Conservation (phyloP, 2,888 invertebrate genomes). For the Temnothorax rugatulus region DNA sequence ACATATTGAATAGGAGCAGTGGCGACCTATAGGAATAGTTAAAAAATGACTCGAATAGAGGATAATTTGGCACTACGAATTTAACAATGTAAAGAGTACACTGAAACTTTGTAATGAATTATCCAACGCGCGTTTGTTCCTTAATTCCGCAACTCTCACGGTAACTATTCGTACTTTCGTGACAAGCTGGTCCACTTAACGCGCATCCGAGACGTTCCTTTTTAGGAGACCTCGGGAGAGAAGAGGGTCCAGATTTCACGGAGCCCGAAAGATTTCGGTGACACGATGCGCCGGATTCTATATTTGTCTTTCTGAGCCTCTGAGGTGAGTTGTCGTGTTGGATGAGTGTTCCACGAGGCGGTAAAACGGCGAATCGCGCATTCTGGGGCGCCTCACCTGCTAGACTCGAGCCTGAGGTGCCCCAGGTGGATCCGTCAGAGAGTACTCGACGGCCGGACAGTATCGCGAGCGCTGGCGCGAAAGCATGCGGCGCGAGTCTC, state of each 20-base stretch:
- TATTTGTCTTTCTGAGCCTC: slow-evolving; percentile 10
- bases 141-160: background rate
- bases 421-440: slow-evolving; percentile 72
- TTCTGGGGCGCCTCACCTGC: slow-evolving; percentile 30
- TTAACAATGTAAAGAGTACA: background rate
- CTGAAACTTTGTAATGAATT: background rate
- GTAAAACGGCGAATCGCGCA: background rate
- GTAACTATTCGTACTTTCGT: background rate
- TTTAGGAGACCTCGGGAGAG: background rate
- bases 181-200: background rate
- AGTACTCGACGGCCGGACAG: slow-evolving; percentile 68
- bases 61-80: no score
- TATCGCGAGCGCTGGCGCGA: slow-evolving; percentile 73
- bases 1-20: no score
- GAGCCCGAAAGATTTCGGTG: background rate
- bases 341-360: background rate
- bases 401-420: slow-evolving; percentile 53
- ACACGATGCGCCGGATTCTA: background rate
- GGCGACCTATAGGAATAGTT: no score
- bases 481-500: slow-evolving; percentile 68
- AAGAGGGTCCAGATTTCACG: background rate
- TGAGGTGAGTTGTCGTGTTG: background rate
- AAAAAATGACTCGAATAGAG: no score
- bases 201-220: background rate
- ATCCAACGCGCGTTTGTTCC: background rate